Percentiles rank a stretch among this genome's conserved stretches.
phyloP scores from a whole-genome alignment of 2,888 invertebrate genomes.

The Tetramorium bicarinatum region DNA sequence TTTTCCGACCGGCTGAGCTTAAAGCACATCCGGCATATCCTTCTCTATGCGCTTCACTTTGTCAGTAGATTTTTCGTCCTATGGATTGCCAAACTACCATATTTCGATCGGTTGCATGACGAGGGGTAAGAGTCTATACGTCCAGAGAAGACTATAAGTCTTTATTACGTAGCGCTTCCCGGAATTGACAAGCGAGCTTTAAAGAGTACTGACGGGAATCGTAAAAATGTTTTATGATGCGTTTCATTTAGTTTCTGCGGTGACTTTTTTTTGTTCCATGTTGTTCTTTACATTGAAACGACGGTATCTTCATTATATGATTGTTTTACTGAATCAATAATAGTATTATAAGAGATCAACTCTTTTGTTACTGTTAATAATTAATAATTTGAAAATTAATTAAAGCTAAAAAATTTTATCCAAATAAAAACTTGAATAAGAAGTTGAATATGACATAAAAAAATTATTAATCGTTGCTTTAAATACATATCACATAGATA shows the following conservation, averaged over 20 bases:
- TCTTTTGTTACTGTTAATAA: background rate
- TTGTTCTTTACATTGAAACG: background rate
- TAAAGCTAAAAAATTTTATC: background rate
- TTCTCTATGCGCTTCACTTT: conserved; percentile 22
- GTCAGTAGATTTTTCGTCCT: conserved; percentile 9
- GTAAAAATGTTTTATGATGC: conserved; percentile 25
- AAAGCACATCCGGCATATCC: conserved; percentile 51
- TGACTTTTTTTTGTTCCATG: background rate
- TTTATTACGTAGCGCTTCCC: conserved; percentile 19
- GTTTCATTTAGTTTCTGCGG: background rate
- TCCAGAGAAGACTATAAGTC: background rate
- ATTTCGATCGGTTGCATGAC: background rate
- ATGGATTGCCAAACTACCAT: conserved; percentile 16
- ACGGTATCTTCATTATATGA: background rate
- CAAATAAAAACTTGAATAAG: background rate
- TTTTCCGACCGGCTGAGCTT: conserved; percentile 50
- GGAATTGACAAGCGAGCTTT: background rate
- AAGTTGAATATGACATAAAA: background rate
- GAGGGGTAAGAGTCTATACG: background rate
- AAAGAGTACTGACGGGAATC: conserved; percentile 22
- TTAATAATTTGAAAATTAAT: background rate
- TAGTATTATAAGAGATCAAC: background rate
- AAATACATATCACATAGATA: no score
- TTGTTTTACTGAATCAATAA: background rate
- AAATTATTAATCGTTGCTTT: background rate